Conservation (phyloP, 2,888 invertebrate genomes). For the Danaus chrysippus region DNA sequence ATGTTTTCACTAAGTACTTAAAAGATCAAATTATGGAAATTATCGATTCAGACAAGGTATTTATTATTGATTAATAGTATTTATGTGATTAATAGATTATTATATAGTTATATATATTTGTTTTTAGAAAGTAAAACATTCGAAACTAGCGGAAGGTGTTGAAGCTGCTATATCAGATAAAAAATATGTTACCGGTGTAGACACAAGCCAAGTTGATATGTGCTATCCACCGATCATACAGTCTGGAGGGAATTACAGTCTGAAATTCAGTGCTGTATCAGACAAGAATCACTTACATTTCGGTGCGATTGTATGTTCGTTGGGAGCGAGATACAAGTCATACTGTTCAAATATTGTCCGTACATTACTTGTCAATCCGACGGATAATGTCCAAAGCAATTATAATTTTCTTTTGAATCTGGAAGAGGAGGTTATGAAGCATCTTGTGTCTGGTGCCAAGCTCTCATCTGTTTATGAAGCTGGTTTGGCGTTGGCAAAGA, state of each 20-base stretch:
- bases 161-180: conserved; percentile 96
- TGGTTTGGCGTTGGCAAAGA: conserved; percentile 89
- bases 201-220: conserved; percentile 94
- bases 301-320: conserved; percentile 95
- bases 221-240: conserved; percentile 99
- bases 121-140: conserved; percentile 95
- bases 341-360: conserved; percentile 99
- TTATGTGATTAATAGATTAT: neutral
- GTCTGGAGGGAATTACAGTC: conserved; percentile 97
- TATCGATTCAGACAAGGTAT: conserved; percentile 96
- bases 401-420: conserved; percentile 94
- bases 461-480: conserved; percentile 93
- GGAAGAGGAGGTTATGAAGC: conserved; percentile 94
- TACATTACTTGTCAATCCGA: conserved; percentile 97
- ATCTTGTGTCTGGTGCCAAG: conserved; percentile 89
- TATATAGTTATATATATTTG: conserved; percentile 9
- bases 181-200: conserved; percentile 95
- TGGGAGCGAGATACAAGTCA: conserved; percentile 97
- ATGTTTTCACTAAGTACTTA: conserved; percentile 97
- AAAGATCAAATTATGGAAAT: conserved; percentile 99
- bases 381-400: conserved; percentile 86
- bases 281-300: conserved; percentile 97
- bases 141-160: conserved; percentile 95
- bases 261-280: conserved; percentile 97
- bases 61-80: conserved; percentile 35